A percentile compares a stretch with the other conserved stretches of the same genome.
Evolutionary conservation across 2,113 vertebrate species (phyloP).

Genomic region (Ranitomeya imitator): DNA sequence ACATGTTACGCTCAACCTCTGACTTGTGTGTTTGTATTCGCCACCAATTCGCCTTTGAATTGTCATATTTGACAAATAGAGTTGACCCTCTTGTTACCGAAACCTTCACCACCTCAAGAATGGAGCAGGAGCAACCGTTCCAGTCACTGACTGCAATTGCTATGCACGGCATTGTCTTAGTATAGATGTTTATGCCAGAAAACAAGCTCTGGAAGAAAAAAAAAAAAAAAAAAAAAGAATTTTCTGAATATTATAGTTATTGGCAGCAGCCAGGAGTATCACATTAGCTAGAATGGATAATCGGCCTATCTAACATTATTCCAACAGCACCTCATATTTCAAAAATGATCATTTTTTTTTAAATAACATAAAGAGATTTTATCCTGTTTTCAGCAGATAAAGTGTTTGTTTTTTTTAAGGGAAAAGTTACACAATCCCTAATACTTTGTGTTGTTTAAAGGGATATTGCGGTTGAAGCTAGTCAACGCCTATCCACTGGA

Average conservation of each 20-base stretch:
- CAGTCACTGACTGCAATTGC: not conserved
- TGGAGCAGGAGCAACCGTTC: not conserved
- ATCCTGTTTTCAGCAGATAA: not conserved
- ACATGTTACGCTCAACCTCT: not conserved
- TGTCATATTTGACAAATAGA: constrained; percentile 40
- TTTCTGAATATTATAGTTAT: not conserved
- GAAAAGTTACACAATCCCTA: not conserved
- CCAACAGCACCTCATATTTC: not conserved
- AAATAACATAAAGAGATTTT: not conserved
- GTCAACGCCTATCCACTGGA: too few species aligned
- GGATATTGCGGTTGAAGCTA: too few species aligned
- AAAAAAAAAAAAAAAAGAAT: not conserved
- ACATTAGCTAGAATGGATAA: not conserved
- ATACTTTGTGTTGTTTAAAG: not conserved
- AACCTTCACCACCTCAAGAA: constrained; percentile 7
- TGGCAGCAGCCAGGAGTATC: not conserved
- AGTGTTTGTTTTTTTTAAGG: not conserved
- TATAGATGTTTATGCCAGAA: not conserved
- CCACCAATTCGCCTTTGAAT: not conserved
- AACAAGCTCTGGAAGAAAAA: not conserved
- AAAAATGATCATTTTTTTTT: not conserved
- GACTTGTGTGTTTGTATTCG: not conserved
- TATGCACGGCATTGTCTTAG: not conserved
- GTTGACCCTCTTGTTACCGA: constrained; percentile 14
- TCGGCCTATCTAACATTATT: too few species aligned